Base-by-base conservation (phyloP, 2,888 invertebrate genomes). In the Spilarctia lutea region DNA sequence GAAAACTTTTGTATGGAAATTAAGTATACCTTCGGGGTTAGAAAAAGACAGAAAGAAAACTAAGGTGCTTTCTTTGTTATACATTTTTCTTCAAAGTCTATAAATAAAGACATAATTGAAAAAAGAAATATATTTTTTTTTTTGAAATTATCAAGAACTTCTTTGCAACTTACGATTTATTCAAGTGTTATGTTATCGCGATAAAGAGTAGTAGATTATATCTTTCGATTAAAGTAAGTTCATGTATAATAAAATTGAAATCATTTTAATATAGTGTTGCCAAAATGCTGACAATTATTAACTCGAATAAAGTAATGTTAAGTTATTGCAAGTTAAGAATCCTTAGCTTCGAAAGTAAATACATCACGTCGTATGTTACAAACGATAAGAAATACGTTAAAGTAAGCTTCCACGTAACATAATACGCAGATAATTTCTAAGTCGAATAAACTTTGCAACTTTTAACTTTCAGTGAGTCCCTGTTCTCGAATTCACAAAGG, bases 401-500 rank as follows among this genome's bases (percentile, higher is more conserved):
- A 88, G 84, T 85, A 85, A 88, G 74, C 83, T 86, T 83, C 79
- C 82, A 86, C 78, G 86, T 86, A 87, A 88, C 85, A 85, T 87
- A 86, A 89, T 87, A 88, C 85, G 80, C 74, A 86, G 89, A 88
- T 89, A 89, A 91, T 89, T 89, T 87, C 86, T 84, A 86, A 89
- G 87, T 87, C 86, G 83, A 88, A 88, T 86, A 87, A 91, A 91
- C 89, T 90, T 89, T 77, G 79, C 72, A 87, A 90, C 89, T 89
- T 89, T 88, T 86, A 88, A 89, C 89, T 91, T 84, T 79, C 78
- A 75, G 82, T 81, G 82, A 87, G 84, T 88, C 82, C 83, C 86
- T 89, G 87, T 89, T 91, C 87, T 89, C 86, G 81, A 90, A 91
- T 91, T 91, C 89, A 88, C 89, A 90, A 91, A 91, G 89, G 87